Evolutionary conservation across 2,888 invertebrate genomes (phyloP).

Genomic region (Diaperis boleti): DNA sequence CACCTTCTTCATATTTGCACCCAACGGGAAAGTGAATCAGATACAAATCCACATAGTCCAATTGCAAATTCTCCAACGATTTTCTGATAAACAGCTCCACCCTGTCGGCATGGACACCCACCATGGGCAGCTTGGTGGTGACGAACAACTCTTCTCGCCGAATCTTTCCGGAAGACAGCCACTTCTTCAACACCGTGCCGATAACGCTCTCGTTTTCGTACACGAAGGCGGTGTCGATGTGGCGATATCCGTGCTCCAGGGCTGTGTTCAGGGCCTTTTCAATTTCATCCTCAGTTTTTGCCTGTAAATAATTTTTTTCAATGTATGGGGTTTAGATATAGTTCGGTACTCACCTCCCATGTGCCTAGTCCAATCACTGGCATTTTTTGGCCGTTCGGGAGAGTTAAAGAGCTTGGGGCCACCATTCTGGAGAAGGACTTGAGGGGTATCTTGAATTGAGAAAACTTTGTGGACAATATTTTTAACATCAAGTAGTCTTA

Average conservation of each 20-base stretch:
- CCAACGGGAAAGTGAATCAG: slow-evolving; percentile 54
- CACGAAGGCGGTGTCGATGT: slow-evolving; percentile 82
- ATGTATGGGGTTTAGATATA: no score
- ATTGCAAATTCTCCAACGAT: slow-evolving; percentile 50
- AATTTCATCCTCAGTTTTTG: slow-evolving; percentile 72
- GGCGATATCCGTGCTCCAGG: slow-evolving; percentile 81
- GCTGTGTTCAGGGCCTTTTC: slow-evolving; percentile 77
- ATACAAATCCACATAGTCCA: slow-evolving; percentile 55
- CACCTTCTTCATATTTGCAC: slow-evolving; percentile 39
- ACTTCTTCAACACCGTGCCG: slow-evolving; percentile 77
- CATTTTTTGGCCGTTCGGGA: slow-evolving; percentile 45
- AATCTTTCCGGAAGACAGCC: slow-evolving; percentile 75
- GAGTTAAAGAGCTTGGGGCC: not conserved
- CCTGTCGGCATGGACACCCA: slow-evolving; percentile 70
- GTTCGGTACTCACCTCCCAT: slow-evolving; percentile 79
- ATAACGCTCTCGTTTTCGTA: slow-evolving; percentile 82
- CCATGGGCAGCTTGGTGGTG: slow-evolving; percentile 81
- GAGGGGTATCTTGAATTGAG: not conserved
- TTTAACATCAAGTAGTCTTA: not conserved
- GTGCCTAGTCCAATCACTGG: slow-evolving; percentile 79
- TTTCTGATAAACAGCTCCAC: slow-evolving; percentile 51
- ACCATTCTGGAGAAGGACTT: slow-evolving; percentile 7
- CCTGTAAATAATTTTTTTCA: no score
- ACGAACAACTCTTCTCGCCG: slow-evolving; percentile 84
- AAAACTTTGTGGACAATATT: not conserved